phyloP scores from a whole-genome alignment of 2,888 invertebrate species.

The Pecten maximus region DNA sequence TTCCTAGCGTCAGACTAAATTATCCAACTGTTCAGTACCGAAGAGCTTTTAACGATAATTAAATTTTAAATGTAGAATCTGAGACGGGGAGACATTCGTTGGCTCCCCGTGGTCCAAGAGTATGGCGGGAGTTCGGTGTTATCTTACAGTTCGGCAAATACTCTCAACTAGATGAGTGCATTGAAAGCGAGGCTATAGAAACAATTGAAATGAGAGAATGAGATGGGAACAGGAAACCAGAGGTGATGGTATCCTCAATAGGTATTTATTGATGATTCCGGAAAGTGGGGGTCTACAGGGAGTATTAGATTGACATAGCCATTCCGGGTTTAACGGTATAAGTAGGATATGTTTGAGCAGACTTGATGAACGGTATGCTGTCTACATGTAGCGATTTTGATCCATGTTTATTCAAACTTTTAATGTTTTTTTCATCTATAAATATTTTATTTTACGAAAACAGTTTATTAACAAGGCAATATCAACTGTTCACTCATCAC shows the following conservation, averaged over 20 bases:
- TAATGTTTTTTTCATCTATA: too few species aligned
- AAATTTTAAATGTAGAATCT: constrained; percentile 24
- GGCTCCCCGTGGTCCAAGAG: neutral
- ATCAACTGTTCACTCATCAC: too few species aligned
- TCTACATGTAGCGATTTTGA: too few species aligned
- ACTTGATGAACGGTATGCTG: too few species aligned
- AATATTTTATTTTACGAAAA: too few species aligned
- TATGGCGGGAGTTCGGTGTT: neutral
- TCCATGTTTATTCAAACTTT: too few species aligned
- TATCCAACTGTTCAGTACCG: neutral
- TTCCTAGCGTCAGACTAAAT: constrained; percentile 6
- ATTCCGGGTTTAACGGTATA: too few species aligned
- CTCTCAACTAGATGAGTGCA: neutral
- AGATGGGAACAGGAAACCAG: neutral
- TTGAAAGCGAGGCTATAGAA: neutral
- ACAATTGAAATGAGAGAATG: neutral
- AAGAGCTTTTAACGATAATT: constrained; percentile 24
- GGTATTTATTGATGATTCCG: neutral
- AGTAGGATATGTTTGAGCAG: too few species aligned
- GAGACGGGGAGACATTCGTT: neutral
- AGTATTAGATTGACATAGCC: too few species aligned
- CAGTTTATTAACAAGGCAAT: too few species aligned
- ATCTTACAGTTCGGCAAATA: neutral
- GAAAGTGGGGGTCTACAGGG: neutral
- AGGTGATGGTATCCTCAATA: neutral